A percentile compares a stretch with the other conserved stretches of the same genome.
Evolutionary conservation across 2,113 vertebrate species (phyloP).

Genomic region (Anoplopoma fimbria): DNA sequence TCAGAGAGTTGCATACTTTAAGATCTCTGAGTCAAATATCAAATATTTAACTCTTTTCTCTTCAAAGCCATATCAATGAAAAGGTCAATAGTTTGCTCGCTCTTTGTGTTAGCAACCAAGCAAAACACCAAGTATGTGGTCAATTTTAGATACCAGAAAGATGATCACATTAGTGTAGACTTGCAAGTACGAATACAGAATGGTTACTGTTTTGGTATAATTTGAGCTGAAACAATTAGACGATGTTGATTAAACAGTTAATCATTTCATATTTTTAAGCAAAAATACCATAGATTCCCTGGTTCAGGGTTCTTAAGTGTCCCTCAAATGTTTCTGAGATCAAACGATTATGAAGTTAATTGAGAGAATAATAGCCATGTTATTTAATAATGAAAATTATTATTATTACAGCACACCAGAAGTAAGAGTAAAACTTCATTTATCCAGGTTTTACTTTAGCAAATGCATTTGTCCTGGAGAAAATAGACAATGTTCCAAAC

Average conservation of each 20-base stretch:
- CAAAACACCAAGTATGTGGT: background rate
- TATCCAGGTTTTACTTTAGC: background rate
- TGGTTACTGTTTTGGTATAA: background rate
- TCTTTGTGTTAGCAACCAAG: background rate
- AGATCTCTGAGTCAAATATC: conserved; percentile 53
- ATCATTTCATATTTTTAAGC: background rate
- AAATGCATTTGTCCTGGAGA: background rate
- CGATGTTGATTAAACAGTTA: no score
- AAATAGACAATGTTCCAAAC: background rate
- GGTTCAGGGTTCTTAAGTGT: background rate
- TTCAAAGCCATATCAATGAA: conserved; percentile 15
- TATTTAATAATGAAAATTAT: background rate
- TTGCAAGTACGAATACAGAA: background rate
- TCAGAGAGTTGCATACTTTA: conserved; percentile 20
- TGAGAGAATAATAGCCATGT: background rate
- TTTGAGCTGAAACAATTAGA: background rate
- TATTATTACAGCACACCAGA: background rate
- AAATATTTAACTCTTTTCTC: conserved; percentile 28
- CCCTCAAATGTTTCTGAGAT: background rate
- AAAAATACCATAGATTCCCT: background rate
- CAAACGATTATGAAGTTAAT: background rate
- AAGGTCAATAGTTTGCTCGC: background rate
- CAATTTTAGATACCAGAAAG: background rate
- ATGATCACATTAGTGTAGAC: background rate
- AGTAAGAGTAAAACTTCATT: background rate